phyloP scores from a whole-genome alignment of 1,140 invertebrate genomes.

The Pseudomyrmex cubaensis region DNA sequence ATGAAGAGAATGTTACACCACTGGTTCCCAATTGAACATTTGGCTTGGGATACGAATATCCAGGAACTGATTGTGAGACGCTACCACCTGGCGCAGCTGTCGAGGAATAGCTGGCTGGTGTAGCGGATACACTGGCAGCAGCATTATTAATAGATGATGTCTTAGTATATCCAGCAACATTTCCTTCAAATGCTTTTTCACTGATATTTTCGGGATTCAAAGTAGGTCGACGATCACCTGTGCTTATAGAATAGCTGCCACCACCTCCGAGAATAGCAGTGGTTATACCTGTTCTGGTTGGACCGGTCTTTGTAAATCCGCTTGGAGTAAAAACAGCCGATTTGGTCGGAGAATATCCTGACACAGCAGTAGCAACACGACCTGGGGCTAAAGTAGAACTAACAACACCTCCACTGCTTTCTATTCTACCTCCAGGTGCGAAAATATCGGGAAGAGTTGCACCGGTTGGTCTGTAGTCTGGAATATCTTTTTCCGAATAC shows the following conservation, averaged over 20 bases:
- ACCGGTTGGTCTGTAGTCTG: slow-evolving; percentile 62
- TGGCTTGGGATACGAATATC: slow-evolving; percentile 76
- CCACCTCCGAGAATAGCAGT: slow-evolving; percentile 81
- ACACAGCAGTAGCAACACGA: not conserved
- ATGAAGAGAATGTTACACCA: slow-evolving; percentile 22
- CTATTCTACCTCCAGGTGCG: slow-evolving; percentile 57
- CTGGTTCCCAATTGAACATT: slow-evolving; percentile 63
- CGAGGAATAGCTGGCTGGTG: slow-evolving; percentile 10
- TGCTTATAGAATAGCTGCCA: slow-evolving; percentile 78
- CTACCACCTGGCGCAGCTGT: slow-evolving; percentile 26
- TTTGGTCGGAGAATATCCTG: slow-evolving; percentile 36
- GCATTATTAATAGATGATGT: slow-evolving; percentile 17
- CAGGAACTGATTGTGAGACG: slow-evolving; percentile 30
- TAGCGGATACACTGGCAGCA: not conserved
- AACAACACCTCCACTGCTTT: slow-evolving; percentile 11
- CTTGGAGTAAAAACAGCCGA: slow-evolving; percentile 30
- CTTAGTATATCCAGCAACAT: slow-evolving; percentile 68
- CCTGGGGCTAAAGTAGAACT: slow-evolving; percentile 33
- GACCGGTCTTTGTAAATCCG: slow-evolving; percentile 79
- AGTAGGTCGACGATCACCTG: slow-evolving; percentile 64
- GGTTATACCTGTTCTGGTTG: slow-evolving; percentile 81
- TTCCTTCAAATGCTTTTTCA: slow-evolving; percentile 79
- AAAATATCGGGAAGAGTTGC: slow-evolving; percentile 60
- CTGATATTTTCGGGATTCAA: slow-evolving; percentile 78
- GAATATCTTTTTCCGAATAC: slow-evolving; percentile 72